A percentile compares a stretch with the other conserved stretches of the same genome.
phyloP scores from a whole-genome alignment of 2,113 vertebrate genomes.

The Psittacara wagleri region DNA sequence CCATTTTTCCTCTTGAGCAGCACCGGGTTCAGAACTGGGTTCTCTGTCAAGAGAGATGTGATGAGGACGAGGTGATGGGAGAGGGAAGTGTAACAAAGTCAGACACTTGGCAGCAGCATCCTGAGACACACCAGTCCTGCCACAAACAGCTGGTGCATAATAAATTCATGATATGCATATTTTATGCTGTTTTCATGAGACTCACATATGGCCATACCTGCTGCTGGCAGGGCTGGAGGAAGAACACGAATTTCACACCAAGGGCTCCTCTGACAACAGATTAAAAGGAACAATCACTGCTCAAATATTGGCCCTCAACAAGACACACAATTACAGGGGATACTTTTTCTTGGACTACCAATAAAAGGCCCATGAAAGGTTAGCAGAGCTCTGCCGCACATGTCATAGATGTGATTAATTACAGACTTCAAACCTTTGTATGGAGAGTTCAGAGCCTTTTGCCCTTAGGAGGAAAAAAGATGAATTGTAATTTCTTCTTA shows the following conservation, averaged over 20 bases:
- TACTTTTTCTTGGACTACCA: not conserved
- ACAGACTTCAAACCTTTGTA: not conserved
- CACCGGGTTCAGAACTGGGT: not conserved
- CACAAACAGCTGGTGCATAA: not conserved
- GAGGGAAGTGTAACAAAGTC: not conserved
- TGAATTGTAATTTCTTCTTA: not conserved
- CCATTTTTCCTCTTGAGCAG: not conserved
- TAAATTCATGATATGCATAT: not conserved
- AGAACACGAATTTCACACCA: not conserved
- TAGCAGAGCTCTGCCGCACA: not conserved
- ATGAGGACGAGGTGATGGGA: fast-evolving
- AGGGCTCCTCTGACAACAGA: not conserved
- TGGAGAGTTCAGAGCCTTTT: not conserved
- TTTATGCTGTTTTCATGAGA: not conserved
- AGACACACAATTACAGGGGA: not conserved
- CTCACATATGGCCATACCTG: not conserved
- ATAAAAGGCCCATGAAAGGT: not conserved
- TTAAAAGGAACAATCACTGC: constrained; percentile 5
- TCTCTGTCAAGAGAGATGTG: not conserved
- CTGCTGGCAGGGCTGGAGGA: not conserved
- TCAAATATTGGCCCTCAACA: constrained; percentile 16
- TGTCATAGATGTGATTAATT: constrained; percentile 8
- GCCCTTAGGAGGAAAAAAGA: not conserved
- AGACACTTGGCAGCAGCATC: not conserved
- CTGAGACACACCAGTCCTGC: not conserved